Evolutionary conservation across 92 coral and sea anemone genomes (phyloP), one percentile per base, ranked within the genome.

Genomic region (Galaxea fascicularis): DNA sequence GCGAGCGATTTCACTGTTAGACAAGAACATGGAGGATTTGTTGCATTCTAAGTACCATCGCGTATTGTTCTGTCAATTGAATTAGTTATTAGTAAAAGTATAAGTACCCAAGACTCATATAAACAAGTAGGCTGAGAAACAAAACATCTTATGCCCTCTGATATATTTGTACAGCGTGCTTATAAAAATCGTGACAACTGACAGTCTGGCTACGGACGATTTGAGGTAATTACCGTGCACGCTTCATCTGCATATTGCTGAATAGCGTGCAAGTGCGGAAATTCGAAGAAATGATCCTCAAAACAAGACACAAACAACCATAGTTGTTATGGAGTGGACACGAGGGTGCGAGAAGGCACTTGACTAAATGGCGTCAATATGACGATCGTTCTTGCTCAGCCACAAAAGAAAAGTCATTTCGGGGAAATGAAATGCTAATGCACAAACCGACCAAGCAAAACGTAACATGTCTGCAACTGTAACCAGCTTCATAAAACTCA

Each of bases 271-370:
- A 18, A 79, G 22, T 66, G 25, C 49, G 74, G 84, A 79, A 65
- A 66, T 51, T 31, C 29, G 44, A 63, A 39, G 11, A 31, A 53
- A 41, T 27, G 29, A 53, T 17, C 46, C 46, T 1, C 29, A 29
- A 67, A 51, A 79, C 74, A 65, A 65, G 24, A 47, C 44, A 79
- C 65, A 66, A 67, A 66, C 75, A 28, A n/a, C 57, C 45, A 58
- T 21, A 54, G 74, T 65, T 45, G 62, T 31, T 44, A 24, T 11
- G 21, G 73, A 52, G 46, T 44, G 70, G 39, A 28, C 15, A 63
- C 44, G 45, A 63, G 71, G 41, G 44, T 52, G 25, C 63, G 44
- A 39, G 65, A 21, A 53, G 51, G 63, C 52, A 66, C 84, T 79
- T 52, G 21, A 79, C 58, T 35, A 3, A 13, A 25, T 71, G 76